These are phyloP conservation scores for Dromas ardeola DNA, from an alignment of 2,113 vertebrate species.

Conservation along the genomic window DNA sequence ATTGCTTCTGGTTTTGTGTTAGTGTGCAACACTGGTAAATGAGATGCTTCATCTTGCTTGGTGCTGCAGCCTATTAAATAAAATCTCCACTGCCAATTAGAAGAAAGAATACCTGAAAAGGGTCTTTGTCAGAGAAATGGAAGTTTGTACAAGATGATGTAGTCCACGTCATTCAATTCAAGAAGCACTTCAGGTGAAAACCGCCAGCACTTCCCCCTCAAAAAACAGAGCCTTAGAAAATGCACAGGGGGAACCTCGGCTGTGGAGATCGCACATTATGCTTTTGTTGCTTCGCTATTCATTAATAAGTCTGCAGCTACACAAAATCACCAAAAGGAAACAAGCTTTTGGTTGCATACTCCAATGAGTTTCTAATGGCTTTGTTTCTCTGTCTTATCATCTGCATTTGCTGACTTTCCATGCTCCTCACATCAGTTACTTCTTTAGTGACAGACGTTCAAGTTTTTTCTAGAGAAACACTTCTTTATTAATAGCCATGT, in stretches of 20 bases:
- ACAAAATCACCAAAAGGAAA: not conserved
- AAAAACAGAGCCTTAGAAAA: not conserved
- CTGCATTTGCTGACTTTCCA: not conserved
- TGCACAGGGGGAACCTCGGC: not conserved
- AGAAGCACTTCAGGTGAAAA: not conserved
- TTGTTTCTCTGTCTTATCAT: not conserved
- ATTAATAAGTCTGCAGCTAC: not conserved
- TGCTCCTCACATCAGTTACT: not conserved
- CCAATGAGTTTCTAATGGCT: not conserved
- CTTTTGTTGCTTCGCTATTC: not conserved
- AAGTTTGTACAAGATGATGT: not conserved
- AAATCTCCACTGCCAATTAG: not conserved
- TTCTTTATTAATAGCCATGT: not conserved
- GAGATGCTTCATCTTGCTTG: not conserved
- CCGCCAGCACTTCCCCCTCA: accelerated
- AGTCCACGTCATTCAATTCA: not conserved
- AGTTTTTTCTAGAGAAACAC: not conserved
- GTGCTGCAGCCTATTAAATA: not conserved
- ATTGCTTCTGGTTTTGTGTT: not conserved
- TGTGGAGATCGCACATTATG: not conserved
- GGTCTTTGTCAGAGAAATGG: not conserved
- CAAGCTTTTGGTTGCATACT: not conserved
- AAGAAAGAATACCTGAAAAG: not conserved
- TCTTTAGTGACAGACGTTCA: not conserved
- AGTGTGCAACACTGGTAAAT: not conserved